Percentiles rank a stretch among this genome's conserved stretches.
These are phyloP conservation scores for Phoeniculus purpureus DNA, from an alignment of 2,797 vertebrate species.

Conservation along the genomic window DNA sequence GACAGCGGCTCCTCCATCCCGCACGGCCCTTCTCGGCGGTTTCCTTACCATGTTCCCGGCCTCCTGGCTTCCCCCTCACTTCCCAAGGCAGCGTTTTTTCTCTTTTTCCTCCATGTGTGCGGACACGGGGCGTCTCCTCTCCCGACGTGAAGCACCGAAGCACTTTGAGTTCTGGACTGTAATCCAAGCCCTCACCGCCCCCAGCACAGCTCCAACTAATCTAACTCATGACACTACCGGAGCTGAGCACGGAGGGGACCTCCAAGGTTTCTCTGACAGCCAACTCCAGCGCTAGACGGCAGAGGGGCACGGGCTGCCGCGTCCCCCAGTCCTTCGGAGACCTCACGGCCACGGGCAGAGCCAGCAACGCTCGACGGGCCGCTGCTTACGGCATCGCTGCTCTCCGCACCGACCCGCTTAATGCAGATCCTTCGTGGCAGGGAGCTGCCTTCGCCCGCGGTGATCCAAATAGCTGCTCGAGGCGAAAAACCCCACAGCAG, in stretches of 20 bases:
- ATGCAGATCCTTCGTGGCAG: not conserved
- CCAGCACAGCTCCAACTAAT: conserved; percentile 71
- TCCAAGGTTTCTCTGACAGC: conserved; percentile 72
- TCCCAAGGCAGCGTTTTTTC: conserved; percentile 39
- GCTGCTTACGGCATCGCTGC: not conserved
- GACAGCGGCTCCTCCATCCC: not conserved
- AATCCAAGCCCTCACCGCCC: conserved; percentile 72
- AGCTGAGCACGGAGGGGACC: conserved; percentile 61
- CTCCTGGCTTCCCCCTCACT: conserved; percentile 32
- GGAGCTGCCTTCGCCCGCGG: not conserved
- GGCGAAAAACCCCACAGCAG: not conserved
- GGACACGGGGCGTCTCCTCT: conserved; percentile 37
- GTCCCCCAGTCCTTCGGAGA: not conserved
- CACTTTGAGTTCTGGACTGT: conserved; percentile 68
- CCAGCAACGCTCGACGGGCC: not conserved
- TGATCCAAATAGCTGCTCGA: not conserved
- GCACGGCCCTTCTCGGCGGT: not conserved
- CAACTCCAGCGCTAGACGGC: conserved; percentile 39
- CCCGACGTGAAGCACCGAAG: conserved; percentile 51
- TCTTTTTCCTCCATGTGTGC: conserved; percentile 68
- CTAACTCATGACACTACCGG: conserved; percentile 72
- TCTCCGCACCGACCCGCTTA: not conserved
- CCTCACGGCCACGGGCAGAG: not conserved
- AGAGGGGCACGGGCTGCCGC: not conserved
- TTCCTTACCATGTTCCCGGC: conserved; percentile 66